Conservation (phyloP, 2,888 invertebrate species). For the Heliothis peltigera region DNA sequence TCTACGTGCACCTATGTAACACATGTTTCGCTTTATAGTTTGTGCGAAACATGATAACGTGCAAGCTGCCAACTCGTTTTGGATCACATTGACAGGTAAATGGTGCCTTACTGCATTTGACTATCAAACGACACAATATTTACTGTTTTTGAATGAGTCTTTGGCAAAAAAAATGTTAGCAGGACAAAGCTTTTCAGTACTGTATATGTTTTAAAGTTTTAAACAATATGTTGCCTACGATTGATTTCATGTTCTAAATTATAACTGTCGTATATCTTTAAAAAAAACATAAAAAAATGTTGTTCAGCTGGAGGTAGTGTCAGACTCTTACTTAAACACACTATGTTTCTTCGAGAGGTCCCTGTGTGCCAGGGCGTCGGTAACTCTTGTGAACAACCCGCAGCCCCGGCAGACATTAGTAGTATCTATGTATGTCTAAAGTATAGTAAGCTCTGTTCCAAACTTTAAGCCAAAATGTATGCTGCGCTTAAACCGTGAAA, state of each 20-base stretch:
- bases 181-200: not conserved
- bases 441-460: too few relatives aligned
- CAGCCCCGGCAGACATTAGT: too few relatives aligned
- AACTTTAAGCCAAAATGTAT: too few relatives aligned
- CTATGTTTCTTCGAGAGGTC: too few relatives aligned
- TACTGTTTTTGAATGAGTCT: conserved; percentile 13
- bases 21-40: conserved; percentile 1
- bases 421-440: too few relatives aligned
- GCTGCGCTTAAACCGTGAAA: too few relatives aligned
- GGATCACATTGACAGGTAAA: conserved; percentile 4
- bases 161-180: not conserved
- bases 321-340: too few relatives aligned
- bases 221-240: not conserved
- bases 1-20: not conserved
- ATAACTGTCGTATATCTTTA: too few relatives aligned
- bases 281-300: too few relatives aligned
- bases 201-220: not conserved
- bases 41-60: not conserved
- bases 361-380: too few relatives aligned
- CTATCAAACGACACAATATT: conserved; percentile 25
- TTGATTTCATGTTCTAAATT: not conserved
- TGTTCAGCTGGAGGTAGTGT: too few relatives aligned
- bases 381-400: too few relatives aligned
- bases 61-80: not conserved
- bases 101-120: not conserved